Base-by-base conservation (phyloP, 2,113 vertebrate genomes). In the Notothenia rossii region DNA sequence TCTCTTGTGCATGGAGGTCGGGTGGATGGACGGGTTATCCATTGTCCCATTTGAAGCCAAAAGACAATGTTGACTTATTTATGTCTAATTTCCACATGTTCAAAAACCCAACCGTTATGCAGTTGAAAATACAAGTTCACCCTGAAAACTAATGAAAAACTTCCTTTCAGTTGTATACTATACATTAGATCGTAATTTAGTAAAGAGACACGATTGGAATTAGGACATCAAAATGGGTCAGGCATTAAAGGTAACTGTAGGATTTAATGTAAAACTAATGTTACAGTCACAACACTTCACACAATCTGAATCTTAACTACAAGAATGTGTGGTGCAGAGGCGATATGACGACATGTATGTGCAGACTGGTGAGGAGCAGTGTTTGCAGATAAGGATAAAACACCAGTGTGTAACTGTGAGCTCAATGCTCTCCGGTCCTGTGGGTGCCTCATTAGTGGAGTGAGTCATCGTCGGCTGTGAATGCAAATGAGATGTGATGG, bases 401-500 rank as follows among this genome's bases (percentile, higher is more conserved):
- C 72, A 75, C 72, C 55, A 46, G 62, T 20, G 62, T 20, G 53
- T 50, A 59, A 75, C 54, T 33, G 72, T 20, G 71, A 77, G 74
- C 64, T 7, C 20, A 69, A 67, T 36, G 7, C 64, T 72, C 75
- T 54, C 51, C 29, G 61, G 71, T 91, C 87, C 74, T 88, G 51
- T 65, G 80, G 85, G 78, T 50, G 84, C 77, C 87, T 92, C 88
- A 91, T 92, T 91, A 90, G 83, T 17, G 55, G 60, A 49, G 80
- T 83, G 84, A 93, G 86, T 92, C 89, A 90, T 82, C 7, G 61
- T 33, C 36, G 3, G 61, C 13, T 17, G 68, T 75, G 71, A 88
- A 91, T 88, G 83, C 73, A 91, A 91, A 93, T 88, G 76, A 77
- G 68, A 46, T 22, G 46, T 78, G 86, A 86, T 86, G 82, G 88